Base-by-base conservation (phyloP, 1,140 invertebrate genomes). In the Macrostomum lignano region DNA sequence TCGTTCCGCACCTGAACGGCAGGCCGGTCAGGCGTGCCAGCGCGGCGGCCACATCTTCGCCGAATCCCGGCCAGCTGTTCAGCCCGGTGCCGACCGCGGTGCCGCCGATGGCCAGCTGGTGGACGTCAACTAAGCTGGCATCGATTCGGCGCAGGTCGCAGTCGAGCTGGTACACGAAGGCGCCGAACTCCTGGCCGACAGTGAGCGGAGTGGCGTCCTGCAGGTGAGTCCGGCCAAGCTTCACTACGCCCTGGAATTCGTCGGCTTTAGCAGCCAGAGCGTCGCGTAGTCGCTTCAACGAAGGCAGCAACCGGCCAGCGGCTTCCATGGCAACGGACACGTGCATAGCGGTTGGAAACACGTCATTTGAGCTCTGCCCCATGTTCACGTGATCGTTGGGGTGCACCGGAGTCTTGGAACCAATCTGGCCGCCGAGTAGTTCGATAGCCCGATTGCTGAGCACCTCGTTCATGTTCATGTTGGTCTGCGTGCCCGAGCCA, bases 311-410 rank as follows among this genome's bases (percentile, higher is more conserved):
- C 38, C 70, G 65, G 13, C 50, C 31, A 36, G 84, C 67, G 20
- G 94, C 66, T 61, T 94, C 81, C 40, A 79, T 60, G 1, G 76
- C 86, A 7, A 86, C 76, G 9, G 88, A 75, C 45, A 98, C 78
- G 49, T 98, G 86, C 74, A 98, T 96, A 1, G 88, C 91, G 11
- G 91, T 93, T 7, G 91, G 91, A 52, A 84, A 98, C 6, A 86
- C 93, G 52, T 98, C 91, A 58, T 98, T 98, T 25, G 82, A 94
- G 56, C 86, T 94, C 61, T 69, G 46, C 25, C 77, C 79, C 63
- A 86, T 98, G 56, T 98, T 98, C 15, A 98, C 88, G 62, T 98
- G 91, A 54, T 98, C 91, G 60, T 98, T 98, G 2, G 91, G 91
- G 62, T 98, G 88, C 0, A 96, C 81, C 0, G 82, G 82, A 31